Conservation (phyloP, 2,797 vertebrate species). For the Lepilemur septentrionalis region DNA sequence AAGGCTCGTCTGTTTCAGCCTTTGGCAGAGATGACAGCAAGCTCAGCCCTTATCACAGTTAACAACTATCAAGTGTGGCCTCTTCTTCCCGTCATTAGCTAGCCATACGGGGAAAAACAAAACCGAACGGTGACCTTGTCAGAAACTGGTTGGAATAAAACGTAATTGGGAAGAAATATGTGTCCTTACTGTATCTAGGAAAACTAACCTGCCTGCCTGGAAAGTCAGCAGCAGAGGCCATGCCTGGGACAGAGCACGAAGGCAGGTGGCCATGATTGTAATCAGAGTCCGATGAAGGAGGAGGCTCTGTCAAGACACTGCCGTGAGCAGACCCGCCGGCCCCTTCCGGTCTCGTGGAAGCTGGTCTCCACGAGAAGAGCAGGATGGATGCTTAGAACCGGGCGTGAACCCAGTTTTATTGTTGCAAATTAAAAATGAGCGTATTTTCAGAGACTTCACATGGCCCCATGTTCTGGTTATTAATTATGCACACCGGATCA, state of each 20-base stretch:
- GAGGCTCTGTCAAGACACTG: neutral
- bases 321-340: neutral
- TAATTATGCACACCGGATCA: neutral
- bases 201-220: neutral
- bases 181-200: neutral
- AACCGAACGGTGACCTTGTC: neutral
- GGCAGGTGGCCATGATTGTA: neutral
- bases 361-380: neutral
- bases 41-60: neutral
- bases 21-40: neutral
- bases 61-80: neutral
- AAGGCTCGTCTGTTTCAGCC: neutral
- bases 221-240: rapidly evolving
- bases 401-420: neutral
- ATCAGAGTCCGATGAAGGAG: neutral
- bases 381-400: rapidly evolving
- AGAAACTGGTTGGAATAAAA: neutral
- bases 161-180: neutral
- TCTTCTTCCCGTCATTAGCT: neutral
- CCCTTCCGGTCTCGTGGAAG: neutral
- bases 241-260: neutral
- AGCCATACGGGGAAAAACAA: rapidly evolving
- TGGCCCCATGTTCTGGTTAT: neutral
- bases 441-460: neutral
- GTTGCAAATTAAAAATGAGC: neutral